Evolutionary conservation across 2,888 invertebrate species (phyloP), one percentile per base, ranked within the genome.

Genomic region (Elysia crispata): DNA sequence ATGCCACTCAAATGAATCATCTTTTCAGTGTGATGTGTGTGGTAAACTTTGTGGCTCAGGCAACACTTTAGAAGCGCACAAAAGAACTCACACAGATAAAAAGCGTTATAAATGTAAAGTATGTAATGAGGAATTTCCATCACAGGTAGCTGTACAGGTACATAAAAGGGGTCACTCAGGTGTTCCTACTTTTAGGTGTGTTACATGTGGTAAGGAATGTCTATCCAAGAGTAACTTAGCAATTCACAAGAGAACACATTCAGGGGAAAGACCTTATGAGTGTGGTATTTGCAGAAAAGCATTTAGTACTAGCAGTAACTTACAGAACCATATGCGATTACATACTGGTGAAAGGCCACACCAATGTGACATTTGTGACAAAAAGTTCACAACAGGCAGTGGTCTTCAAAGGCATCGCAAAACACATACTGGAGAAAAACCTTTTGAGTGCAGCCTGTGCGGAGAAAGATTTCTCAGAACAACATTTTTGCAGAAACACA

Each of bases 21-120:
- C 74, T 5, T 66, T 41, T 33, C 66, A n/a, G 30, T 79, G 79
- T 67, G 74, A 74, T 67, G 30, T 75, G 15, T 79, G 79, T 75
- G 79, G 75, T 31, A 75, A 66, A 49, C 33, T 33, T 13, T 74
- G 64, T 50, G 28, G 49, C 25, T 18, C 15, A 3, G 30, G 23
- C 11, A 41, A 25, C 20, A 30, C 66, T 20, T 67, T 74, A 3
- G 23, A 49, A n/a, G 49, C 30, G 8, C 79, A 79, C 25, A 50
- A 57, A 23, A 25, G 60, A 49, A 74, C 67, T 30, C 79, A 79
- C 49, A 49, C 74, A 0, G 54, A 49, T 0, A 75, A 75, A 41
- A 64, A 64, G 23, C 76, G 66, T 13, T 75, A 75, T 49, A 23
- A 72, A 41, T 72, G 72, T 72, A n/a, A 31, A n/a, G n/a, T 49